phyloP scores from a whole-genome alignment of 2,888 invertebrate genomes.

The Caenorhabditis sp. region DNA sequence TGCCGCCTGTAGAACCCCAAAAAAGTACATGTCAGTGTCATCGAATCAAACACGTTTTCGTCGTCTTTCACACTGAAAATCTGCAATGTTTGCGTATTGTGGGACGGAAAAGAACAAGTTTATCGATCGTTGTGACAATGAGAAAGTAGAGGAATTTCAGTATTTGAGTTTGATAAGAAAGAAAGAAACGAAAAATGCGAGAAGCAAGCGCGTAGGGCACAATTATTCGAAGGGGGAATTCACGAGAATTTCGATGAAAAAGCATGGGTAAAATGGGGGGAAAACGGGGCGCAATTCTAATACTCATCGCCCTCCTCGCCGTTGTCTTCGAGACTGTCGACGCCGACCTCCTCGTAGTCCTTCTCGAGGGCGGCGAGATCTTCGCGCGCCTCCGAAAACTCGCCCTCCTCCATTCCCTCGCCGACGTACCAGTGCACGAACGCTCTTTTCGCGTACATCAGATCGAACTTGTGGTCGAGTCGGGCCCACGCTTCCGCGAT shows the following conservation, averaged over 20 bases:
- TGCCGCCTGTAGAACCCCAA: too few relatives aligned
- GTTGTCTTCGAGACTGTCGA: constrained; percentile 68
- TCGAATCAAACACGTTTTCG: too few relatives aligned
- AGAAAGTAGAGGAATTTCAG: too few relatives aligned
- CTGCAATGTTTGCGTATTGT: background rate
- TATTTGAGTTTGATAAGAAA: background rate
- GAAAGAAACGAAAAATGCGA: background rate
- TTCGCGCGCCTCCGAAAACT: constrained; percentile 77
- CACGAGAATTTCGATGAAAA: background rate
- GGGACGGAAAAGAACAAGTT: constrained; percentile 24
- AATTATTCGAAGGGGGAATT: background rate
- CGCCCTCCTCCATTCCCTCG: constrained; percentile 79
- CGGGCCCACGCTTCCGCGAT: constrained; percentile 88
- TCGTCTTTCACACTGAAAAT: background rate
- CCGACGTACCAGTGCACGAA: constrained; percentile 80
- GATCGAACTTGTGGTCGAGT: constrained; percentile 85
- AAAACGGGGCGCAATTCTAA: constrained; percentile 30
- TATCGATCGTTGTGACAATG: constrained; percentile 42
- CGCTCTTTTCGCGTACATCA: constrained; percentile 83
- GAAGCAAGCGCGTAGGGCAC: background rate
- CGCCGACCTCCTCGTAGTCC: constrained; percentile 76
- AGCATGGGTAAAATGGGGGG: background rate
- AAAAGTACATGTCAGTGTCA: too few relatives aligned
- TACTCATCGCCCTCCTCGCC: constrained; percentile 72
- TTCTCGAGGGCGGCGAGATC: constrained; percentile 73